Conservation (phyloP, 2,113 vertebrate species). For the Carlito syrichta region DNA sequence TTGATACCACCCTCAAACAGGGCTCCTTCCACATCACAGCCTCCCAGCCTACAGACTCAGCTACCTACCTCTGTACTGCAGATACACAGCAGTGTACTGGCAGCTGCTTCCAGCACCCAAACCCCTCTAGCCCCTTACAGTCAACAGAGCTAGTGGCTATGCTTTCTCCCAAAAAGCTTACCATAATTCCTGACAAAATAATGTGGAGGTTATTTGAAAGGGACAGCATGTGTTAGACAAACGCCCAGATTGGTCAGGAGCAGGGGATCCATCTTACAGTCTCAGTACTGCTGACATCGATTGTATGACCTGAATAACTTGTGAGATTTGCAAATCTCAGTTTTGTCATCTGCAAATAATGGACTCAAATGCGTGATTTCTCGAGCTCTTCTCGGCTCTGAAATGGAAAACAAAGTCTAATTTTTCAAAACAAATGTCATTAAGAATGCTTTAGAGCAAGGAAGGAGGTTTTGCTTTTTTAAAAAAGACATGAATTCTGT, state of each 20-base stretch:
- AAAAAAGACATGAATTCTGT: not conserved
- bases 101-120: not conserved
- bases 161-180: not conserved
- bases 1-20: not conserved
- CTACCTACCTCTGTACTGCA: not conserved
- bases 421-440: not conserved
- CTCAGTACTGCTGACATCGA: not conserved
- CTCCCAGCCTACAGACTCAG: not conserved
- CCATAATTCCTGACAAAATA: not conserved
- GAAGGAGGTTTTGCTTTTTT: not conserved
- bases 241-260: not conserved
- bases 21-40: not conserved
- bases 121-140: not conserved
- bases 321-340: not conserved
- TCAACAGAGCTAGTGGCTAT: not conserved
- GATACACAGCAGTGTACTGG: not conserved
- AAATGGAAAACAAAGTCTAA: not conserved
- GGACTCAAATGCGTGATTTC: not conserved
- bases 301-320: not conserved
- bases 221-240: not conserved
- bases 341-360: not conserved
- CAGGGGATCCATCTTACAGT: not conserved
- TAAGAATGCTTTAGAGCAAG: not conserved
- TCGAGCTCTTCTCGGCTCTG: not conserved
- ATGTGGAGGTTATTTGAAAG: not conserved